These are phyloP conservation scores for Melanophora roralis DNA, from an alignment of 2,888 invertebrate genomes.

Conservation along the genomic window DNA sequence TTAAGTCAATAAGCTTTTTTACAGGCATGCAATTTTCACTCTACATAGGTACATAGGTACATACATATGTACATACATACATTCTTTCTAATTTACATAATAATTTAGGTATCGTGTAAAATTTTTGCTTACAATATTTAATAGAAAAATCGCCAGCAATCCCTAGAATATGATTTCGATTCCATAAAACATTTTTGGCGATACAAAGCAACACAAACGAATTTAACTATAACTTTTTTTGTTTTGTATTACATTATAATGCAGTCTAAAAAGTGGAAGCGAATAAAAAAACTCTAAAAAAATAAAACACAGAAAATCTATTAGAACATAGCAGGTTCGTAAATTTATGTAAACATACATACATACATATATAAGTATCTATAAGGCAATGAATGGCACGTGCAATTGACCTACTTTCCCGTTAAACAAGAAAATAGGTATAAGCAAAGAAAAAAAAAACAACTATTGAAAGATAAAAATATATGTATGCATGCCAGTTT, in stretches of 20 bases:
- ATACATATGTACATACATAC: too few species aligned
- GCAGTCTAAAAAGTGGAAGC: not conserved
- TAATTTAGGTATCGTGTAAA: too few species aligned
- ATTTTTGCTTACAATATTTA: too few species aligned
- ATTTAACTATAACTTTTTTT: not conserved
- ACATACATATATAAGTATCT: slow-evolving; percentile 14
- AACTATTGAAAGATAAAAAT: not conserved
- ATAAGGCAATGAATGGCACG: slow-evolving; percentile 65
- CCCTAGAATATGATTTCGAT: slow-evolving; percentile 46
- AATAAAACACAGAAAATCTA: slow-evolving; percentile 24
- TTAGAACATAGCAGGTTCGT: too few species aligned
- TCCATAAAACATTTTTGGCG: slow-evolving; percentile 16
- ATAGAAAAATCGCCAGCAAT: slow-evolving; percentile 31
- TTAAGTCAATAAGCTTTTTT: too few species aligned
- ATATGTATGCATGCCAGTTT: too few species aligned
- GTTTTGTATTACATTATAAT: not conserved
- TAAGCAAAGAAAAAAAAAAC: not conserved
- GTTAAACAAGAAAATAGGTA: slow-evolving; percentile 47
- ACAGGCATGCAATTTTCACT: too few species aligned
- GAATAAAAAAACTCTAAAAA: not conserved
- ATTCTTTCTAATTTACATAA: too few species aligned
- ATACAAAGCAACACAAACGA: slow-evolving; percentile 2
- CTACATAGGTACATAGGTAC: too few species aligned
- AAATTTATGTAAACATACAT: not conserved
- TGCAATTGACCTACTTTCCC: slow-evolving; percentile 76